phyloP scores from a whole-genome alignment of 2,113 vertebrate species.

The Smithornis capensis region DNA sequence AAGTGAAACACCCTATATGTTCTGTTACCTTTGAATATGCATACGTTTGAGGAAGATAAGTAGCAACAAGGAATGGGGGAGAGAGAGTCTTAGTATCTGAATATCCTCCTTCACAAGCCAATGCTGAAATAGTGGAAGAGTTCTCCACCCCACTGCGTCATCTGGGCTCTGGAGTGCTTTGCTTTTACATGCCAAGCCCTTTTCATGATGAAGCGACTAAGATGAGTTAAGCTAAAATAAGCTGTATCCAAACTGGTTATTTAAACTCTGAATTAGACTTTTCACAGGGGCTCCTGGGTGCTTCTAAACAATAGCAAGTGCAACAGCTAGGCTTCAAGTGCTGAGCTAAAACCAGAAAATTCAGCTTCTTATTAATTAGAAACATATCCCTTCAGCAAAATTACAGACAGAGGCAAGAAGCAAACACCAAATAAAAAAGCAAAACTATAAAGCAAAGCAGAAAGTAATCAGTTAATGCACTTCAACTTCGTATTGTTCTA shows the following conservation, averaged over 20 bases:
- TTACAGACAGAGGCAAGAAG: neutral
- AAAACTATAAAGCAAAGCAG: neutral
- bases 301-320: neutral
- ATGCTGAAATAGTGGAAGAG: neutral
- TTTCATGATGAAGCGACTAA: neutral
- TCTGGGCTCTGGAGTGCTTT: neutral
- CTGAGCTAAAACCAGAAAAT: neutral
- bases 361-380: neutral
- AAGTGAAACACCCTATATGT: neutral
- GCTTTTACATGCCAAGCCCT: neutral
- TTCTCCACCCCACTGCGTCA: rapidly evolving
- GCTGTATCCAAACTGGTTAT: neutral
- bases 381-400: neutral
- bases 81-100: neutral
- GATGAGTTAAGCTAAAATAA: neutral
- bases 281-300: neutral
- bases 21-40: neutral
- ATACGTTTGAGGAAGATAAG: neutral
- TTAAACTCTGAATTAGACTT: neutral
- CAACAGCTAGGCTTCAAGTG: neutral
- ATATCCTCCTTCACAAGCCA: neutral
- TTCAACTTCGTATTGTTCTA: neutral
- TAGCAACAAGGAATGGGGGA: neutral
- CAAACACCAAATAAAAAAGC: neutral
- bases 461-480: neutral